A percentile compares a stretch with the other conserved stretches of the same genome.
phyloP scores from a whole-genome alignment of 2,113 vertebrate species.

The Ellobius talpinus region DNA sequence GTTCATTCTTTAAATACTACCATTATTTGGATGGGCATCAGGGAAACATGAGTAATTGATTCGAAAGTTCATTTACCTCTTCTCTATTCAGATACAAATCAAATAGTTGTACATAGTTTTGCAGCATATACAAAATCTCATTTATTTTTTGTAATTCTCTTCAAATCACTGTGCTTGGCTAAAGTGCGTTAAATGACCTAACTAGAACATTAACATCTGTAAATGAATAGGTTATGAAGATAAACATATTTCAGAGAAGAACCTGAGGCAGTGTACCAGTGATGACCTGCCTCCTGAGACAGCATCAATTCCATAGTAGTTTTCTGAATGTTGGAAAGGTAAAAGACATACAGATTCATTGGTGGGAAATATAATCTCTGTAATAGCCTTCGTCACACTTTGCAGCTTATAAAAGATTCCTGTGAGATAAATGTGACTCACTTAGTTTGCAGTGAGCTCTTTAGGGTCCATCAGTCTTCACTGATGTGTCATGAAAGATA shows the following conservation, averaged over 20 bases:
- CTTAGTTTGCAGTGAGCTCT: conserved; percentile 69
- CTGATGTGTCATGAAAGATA: conserved; percentile 70
- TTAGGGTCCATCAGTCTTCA: conserved; percentile 71
- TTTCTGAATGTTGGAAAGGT: conserved; percentile 58
- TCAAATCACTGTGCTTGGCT: neutral
- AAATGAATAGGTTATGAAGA: neutral
- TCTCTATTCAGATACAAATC: neutral
- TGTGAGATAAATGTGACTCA: conserved; percentile 62
- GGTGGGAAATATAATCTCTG: conserved; percentile 65
- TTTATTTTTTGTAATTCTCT: neutral
- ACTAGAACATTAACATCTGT: neutral
- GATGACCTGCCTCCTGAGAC: conserved; percentile 27
- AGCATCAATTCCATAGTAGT: conserved; percentile 15
- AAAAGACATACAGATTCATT: conserved; percentile 65
- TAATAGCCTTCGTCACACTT: conserved; percentile 73
- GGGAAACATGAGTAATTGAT: neutral
- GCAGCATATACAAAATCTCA: neutral
- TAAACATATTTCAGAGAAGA: neutral
- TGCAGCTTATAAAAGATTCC: conserved; percentile 63
- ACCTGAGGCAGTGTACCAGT: neutral
- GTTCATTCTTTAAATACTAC: neutral
- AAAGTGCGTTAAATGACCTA: neutral
- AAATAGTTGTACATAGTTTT: neutral
- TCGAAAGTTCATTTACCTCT: neutral
- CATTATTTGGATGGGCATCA: neutral